Evolutionary conservation across 2,797 vertebrate species (phyloP).

Genomic region (Spondyliosoma cantharus): DNA sequence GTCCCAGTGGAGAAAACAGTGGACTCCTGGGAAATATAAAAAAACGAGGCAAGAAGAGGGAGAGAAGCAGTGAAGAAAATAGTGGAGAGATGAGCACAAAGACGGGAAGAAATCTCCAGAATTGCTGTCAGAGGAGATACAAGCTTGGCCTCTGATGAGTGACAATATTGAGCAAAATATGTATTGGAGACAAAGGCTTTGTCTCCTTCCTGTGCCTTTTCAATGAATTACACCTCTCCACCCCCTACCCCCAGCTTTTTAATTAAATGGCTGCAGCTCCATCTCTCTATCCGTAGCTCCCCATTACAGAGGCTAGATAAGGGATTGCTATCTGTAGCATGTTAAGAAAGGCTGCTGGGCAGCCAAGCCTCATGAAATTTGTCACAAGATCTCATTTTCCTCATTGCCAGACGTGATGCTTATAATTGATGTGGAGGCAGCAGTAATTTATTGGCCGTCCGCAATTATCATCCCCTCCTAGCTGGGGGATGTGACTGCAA

Average conservation of each 20-base stretch:
- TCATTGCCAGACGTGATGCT: slow-evolving; percentile 90
- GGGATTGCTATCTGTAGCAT: slow-evolving; percentile 92
- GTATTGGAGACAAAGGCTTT: slow-evolving; percentile 89
- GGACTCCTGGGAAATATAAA: slow-evolving; percentile 82
- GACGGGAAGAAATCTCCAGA: slow-evolving; percentile 70
- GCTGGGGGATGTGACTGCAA: slow-evolving; percentile 90
- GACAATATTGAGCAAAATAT: slow-evolving; percentile 87
- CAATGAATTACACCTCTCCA: slow-evolving; percentile 86
- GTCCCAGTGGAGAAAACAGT: slow-evolving; percentile 78
- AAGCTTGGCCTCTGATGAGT: slow-evolving; percentile 82
- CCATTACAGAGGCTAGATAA: slow-evolving; percentile 92
- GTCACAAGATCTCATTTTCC: slow-evolving; percentile 92
- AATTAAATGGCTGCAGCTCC: slow-evolving; percentile 97
- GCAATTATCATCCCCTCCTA: slow-evolving; percentile 90
- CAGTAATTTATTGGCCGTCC: slow-evolving; percentile 90
- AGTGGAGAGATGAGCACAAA: slow-evolving; percentile 63
- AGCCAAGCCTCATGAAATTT: slow-evolving; percentile 87
- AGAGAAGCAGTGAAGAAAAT: slow-evolving; percentile 62
- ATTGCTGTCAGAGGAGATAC: slow-evolving; percentile 80
- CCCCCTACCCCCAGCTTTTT: slow-evolving; percentile 86
- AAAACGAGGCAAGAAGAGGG: slow-evolving; percentile 61
- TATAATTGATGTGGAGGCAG: slow-evolving; percentile 92
- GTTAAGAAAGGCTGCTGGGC: slow-evolving; percentile 91
- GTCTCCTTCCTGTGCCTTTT: slow-evolving; percentile 88
- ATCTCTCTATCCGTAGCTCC: slow-evolving; percentile 90